Evolutionary conservation across 2,113 vertebrate genomes (phyloP).

Genomic region (Pogonocichla stellata): DNA sequence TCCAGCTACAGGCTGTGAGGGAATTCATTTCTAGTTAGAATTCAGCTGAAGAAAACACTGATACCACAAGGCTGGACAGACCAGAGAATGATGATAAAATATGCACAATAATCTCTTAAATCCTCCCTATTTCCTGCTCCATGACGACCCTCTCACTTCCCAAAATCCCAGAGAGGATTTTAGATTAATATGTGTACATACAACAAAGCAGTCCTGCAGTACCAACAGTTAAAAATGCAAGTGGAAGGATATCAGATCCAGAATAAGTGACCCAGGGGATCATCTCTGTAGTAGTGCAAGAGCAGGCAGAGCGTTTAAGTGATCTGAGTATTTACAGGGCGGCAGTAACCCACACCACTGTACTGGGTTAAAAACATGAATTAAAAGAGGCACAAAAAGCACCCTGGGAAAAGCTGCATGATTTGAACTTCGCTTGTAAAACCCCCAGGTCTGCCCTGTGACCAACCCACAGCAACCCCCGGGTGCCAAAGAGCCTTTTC

Average conservation of each 20-base stretch:
- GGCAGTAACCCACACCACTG: neutral
- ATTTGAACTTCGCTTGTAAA: neutral
- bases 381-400: neutral
- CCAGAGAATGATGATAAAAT: neutral
- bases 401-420: neutral
- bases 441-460: neutral
- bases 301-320: neutral
- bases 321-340: neutral
- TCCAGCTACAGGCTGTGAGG: accelerated
- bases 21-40: neutral
- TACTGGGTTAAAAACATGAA: neutral
- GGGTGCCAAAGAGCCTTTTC: neutral
- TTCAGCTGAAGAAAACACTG: neutral
- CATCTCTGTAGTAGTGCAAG: neutral
- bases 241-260: neutral
- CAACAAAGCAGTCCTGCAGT: neutral
- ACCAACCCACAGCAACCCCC: neutral
- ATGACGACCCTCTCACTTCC: neutral
- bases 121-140: neutral
- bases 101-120: neutral
- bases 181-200: neutral
- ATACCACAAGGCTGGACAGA: neutral
- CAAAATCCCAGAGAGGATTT: neutral
- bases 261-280: neutral
- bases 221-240: neutral